phyloP scores from a whole-genome alignment of 2,888 invertebrate genomes.

The Smittia aterrima region DNA sequence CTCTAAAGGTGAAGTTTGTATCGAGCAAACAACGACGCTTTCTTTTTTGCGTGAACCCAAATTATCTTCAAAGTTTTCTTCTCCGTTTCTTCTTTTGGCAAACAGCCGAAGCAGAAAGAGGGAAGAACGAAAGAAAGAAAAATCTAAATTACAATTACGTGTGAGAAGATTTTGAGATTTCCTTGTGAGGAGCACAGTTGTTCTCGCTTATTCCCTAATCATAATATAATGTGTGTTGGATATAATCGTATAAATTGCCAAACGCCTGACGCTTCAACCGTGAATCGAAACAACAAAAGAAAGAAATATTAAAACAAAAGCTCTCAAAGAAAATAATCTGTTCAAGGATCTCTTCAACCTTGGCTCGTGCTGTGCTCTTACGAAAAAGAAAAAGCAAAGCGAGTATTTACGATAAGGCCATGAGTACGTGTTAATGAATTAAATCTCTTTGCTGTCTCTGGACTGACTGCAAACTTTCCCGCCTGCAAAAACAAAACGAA shows the following conservation, averaged over 20 bases:
- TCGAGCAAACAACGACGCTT: no score
- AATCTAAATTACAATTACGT: slow-evolving; percentile 25
- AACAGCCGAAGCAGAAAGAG: no score
- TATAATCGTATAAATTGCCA: slow-evolving; percentile 22
- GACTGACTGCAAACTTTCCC: background rate
- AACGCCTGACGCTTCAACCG: slow-evolving; percentile 1
- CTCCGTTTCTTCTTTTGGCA: background rate
- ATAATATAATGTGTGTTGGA: background rate
- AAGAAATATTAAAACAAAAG: no score
- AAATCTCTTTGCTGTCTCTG: background rate
- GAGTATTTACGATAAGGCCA: no score
- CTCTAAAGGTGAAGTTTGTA: no score
- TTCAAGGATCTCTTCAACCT: no score
- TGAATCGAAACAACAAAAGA: background rate
- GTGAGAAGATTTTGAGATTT: background rate
- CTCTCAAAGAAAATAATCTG: no score
- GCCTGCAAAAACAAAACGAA: no score
- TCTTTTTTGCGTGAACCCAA: no score
- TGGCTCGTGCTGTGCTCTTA: no score
- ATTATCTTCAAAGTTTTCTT: no score
- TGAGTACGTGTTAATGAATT: slow-evolving; percentile 32
- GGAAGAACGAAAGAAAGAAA: background rate
- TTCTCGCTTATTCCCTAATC: background rate
- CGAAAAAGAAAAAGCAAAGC: no score
- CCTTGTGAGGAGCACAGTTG: background rate